A percentile compares a stretch with the other conserved stretches of the same genome.
Conservation (phyloP, 2,888 invertebrate genomes). For the Polydrusus cervinus region DNA sequence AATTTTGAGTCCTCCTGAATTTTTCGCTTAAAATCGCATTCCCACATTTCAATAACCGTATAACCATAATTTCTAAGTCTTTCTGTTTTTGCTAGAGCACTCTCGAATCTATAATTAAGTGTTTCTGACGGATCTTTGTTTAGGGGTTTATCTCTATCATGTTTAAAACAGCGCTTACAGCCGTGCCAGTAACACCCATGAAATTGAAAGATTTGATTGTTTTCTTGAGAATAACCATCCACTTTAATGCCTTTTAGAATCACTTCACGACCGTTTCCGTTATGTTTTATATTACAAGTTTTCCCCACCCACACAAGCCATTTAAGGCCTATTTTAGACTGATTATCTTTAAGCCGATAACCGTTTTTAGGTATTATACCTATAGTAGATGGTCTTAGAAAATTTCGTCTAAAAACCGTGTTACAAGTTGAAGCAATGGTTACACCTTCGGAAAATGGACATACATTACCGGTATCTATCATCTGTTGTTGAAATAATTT, state of each 20-base stretch:
- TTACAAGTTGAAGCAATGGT: constrained; percentile 61
- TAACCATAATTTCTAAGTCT: constrained; percentile 33
- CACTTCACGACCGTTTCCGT: constrained; percentile 27
- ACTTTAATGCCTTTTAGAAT: constrained; percentile 57
- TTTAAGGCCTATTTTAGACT: constrained; percentile 15
- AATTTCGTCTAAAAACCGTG: constrained; percentile 57
- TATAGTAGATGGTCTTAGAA: constrained; percentile 55
- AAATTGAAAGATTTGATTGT: constrained; percentile 54
- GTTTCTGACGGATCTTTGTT: neutral
- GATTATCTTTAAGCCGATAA: constrained; percentile 57
- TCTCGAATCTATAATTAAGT: neutral
- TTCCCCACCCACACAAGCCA: neutral
- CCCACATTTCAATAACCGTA: constrained; percentile 54
- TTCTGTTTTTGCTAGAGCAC: neutral
- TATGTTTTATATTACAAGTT: neutral
- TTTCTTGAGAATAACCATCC: constrained; percentile 44
- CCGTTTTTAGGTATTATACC: constrained; percentile 61
- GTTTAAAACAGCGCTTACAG: neutral
- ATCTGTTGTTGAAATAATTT: constrained; percentile 57
- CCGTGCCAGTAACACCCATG: constrained; percentile 55
- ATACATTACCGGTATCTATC: constrained; percentile 52
- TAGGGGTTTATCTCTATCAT: constrained; percentile 28
- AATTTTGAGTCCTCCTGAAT: neutral
- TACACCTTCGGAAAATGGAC: constrained; percentile 59
- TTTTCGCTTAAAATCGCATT: constrained; percentile 49